A percentile compares a stretch with the other conserved stretches of the same genome.
These are phyloP conservation scores for Bos javanicus DNA, from an alignment of 2,113 vertebrate species.

Conservation along the genomic window DNA sequence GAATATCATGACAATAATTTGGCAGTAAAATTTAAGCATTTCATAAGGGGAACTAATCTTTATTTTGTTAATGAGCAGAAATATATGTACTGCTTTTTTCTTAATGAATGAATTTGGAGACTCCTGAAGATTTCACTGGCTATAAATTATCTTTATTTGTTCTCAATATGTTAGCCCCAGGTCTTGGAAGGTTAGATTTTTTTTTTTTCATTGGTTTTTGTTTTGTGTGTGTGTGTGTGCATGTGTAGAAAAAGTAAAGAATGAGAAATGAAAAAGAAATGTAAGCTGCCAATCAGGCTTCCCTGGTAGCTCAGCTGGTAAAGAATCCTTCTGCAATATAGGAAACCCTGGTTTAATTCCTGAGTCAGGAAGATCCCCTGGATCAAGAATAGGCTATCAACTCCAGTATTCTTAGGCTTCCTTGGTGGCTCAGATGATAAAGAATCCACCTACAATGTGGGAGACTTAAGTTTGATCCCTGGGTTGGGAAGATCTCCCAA, in stretches of 20 bases:
- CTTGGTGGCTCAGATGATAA: not conserved
- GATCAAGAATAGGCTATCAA: not conserved
- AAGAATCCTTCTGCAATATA: not conserved
- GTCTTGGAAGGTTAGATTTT: not conserved
- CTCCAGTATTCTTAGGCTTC: not conserved
- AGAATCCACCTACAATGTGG: not conserved
- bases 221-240: not conserved
- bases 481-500: not conserved
- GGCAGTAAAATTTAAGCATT: not conserved
- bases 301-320: not conserved
- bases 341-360: not conserved
- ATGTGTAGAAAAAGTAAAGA: not conserved
- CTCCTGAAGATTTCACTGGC: not conserved
- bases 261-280: not conserved
- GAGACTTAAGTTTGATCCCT: not conserved
- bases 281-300: not conserved
- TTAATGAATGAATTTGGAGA: not conserved
- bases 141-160: not conserved
- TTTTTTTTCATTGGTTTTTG: not conserved
- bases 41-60: not conserved
- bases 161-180: not conserved
- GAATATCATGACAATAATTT: conserved; percentile 11
- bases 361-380: not conserved
- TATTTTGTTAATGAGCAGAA: not conserved
- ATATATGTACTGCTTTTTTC: not conserved